Percentiles rank a stretch among this genome's conserved stretches.
Evolutionary conservation across 2,888 invertebrate species (phyloP).

Genomic region (Pterostichus madidus): DNA sequence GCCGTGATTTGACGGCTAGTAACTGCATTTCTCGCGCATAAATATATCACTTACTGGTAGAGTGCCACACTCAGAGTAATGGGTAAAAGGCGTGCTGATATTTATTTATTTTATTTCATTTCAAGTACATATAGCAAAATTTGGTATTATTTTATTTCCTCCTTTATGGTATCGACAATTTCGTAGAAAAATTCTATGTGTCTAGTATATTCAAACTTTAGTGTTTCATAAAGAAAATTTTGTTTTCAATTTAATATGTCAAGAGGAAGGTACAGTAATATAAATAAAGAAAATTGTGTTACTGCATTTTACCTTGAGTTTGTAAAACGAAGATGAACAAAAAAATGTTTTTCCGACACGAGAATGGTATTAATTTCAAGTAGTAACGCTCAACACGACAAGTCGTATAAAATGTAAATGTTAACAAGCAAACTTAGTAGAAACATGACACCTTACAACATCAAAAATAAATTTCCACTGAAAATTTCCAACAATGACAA

Average conservation of each 20-base stretch:
- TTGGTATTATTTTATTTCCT: no score
- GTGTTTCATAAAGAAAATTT: constrained; percentile 23
- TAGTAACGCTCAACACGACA: background rate
- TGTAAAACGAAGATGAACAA: background rate
- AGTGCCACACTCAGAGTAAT: no score
- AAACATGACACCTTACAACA: constrained; percentile 18
- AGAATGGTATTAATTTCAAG: constrained; percentile 39
- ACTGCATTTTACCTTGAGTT: background rate
- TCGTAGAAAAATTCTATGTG: background rate
- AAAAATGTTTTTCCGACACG: background rate
- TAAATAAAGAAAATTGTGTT: constrained; percentile 21
- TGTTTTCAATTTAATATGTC: constrained; percentile 1
- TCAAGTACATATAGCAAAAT: no score
- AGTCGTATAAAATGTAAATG: constrained; percentile 37
- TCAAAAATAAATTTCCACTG: constrained; percentile 1
- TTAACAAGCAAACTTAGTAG: constrained; percentile 30
- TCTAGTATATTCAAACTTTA: background rate
- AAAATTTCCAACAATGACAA: background rate
- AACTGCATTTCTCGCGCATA: no score
- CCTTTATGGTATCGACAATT: background rate
- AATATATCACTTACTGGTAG: no score
- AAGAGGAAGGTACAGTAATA: background rate
- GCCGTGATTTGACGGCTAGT: no score
- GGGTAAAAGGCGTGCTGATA: no score
- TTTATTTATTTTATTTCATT: no score